Base-by-base conservation (phyloP, 2,888 invertebrate species). In the Scaptomyza polygonia region DNA sequence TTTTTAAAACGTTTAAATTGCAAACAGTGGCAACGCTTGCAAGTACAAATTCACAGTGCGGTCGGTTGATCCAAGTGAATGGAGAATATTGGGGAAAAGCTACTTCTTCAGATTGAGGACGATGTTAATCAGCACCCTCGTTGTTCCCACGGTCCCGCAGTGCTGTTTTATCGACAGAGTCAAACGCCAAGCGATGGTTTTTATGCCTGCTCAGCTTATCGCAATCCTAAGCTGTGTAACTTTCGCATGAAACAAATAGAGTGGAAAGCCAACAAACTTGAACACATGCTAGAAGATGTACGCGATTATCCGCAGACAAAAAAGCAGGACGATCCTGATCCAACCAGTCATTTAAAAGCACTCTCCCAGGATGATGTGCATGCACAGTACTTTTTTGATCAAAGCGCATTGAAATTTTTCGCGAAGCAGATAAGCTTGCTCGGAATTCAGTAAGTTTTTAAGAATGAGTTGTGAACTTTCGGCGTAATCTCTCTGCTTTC, bases 351-450 rank as follows among this genome's bases (percentile, higher is more conserved):
- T 86, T 90, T 98, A 9, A 93, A 93, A 29, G 94, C 96, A 0
- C 88, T 96, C 12, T 94, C 95, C 45, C 94, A 96, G 91, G 94
- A 96, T 51, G 95, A 96, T 76, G 95, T 94, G 25, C 97, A 97
- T 91, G 98, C 98, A 0, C 98, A 98, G 90, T 98, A 96, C 90
- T 94, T 97, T 79, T 98, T 98, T 91, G 94, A 95, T 2, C 93
- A 94, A 69, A 93, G 94, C 68, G 93, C 96, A 27, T 93, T 95
- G 5, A 85, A 93, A 11, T 94, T 95, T 69, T 93, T 97, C 14
- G 88, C 94, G 11, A 92, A 93, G 18, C 94, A 95, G 77, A 92
- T 96, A 25, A 89, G 92, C 29, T 92, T 93, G 67, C 93, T 95
- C 72, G 93, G 93, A 62, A 94, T 94, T 25, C 93, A 91, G 95